Percentiles rank a stretch among this genome's conserved stretches.
Evolutionary conservation across 1,140 invertebrate genomes (phyloP).

Genomic region (Acyrthosiphon pisum): DNA sequence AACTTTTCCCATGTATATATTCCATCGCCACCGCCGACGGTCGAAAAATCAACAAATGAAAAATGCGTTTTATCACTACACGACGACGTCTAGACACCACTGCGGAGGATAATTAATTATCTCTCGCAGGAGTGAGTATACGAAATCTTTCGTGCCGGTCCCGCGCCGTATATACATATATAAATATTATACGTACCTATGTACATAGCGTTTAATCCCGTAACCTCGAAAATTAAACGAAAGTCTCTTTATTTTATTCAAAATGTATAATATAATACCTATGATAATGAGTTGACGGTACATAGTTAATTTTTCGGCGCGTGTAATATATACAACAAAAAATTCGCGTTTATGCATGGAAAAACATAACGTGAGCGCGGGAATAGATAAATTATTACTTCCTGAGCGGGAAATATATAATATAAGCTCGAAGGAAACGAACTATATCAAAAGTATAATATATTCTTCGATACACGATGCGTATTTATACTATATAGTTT

Average conservation of each 20-base stretch:
- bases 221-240: background rate
- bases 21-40: background rate
- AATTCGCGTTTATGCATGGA: background rate
- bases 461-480: background rate
- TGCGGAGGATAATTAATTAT: constrained; percentile 53
- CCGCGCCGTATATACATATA: background rate
- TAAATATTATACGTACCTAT: background rate
- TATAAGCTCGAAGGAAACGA: too few relatives aligned
- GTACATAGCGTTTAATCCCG: background rate
- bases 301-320: too few relatives aligned
- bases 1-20: constrained; percentile 29
- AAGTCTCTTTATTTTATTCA: background rate
- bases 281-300: background rate
- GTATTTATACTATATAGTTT: too few relatives aligned
- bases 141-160: constrained; percentile 20
- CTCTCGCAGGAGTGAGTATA: background rate
- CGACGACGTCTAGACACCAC: constrained; percentile 43
- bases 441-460: background rate
- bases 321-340: background rate
- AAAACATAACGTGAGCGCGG: background rate
- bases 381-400: too few relatives aligned
- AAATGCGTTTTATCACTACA: constrained; percentile 36
- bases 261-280: background rate
- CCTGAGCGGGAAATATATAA: too few relatives aligned
- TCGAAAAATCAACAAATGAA: constrained; percentile 44